Evolutionary conservation across 2,888 invertebrate species (phyloP), one percentile per base, ranked within the genome.

Genomic region (Ryuthela nishihirai): DNA sequence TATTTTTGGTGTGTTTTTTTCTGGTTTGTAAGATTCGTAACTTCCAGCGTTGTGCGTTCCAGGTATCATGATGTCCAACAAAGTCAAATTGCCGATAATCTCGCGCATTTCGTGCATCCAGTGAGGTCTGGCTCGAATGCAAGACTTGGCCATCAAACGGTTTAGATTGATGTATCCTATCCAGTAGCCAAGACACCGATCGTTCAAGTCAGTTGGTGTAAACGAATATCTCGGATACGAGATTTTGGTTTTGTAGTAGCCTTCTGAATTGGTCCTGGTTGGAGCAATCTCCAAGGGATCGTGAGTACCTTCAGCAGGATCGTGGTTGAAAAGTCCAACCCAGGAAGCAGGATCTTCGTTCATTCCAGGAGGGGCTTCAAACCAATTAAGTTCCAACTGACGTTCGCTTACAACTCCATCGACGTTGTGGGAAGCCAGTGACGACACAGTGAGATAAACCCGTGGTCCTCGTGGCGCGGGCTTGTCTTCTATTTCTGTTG

Each of bases 41-140:
- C 82, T 77, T 4, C 83, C 84, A 0, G 85, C 82, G 71, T 85
- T 83, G 69, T 86, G 85, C 0, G 84, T 82, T 1, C 85, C 85
- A 1, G 85, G 85, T 66, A 85, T 77, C 62, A 85, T 80, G 4
- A 85, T 69, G 54, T 81, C 77, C 10, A 71, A 82, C 73, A 75
- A 81, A 71, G 78, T 81, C 74, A 79, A 79, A 74, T 69, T 80
- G 69, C 72, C 84, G 74, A 73, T 63, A 4, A 53, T 15, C 5
- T 50, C 35, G 2, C 36, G 26, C 53, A 47, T 62, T 23, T 64
- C 47, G 15, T 39, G 25, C 56, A 65, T 59, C 54, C 55, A 62
- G 40, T 39, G 44, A 2, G 64, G 59, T 39, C 56, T 15, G 3
- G 61, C 54, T 50, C 55, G 26, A 17, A 61, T 44, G 54, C 64